Evolutionary conservation across 2,113 vertebrate species (phyloP).

Genomic region (Ia io): DNA sequence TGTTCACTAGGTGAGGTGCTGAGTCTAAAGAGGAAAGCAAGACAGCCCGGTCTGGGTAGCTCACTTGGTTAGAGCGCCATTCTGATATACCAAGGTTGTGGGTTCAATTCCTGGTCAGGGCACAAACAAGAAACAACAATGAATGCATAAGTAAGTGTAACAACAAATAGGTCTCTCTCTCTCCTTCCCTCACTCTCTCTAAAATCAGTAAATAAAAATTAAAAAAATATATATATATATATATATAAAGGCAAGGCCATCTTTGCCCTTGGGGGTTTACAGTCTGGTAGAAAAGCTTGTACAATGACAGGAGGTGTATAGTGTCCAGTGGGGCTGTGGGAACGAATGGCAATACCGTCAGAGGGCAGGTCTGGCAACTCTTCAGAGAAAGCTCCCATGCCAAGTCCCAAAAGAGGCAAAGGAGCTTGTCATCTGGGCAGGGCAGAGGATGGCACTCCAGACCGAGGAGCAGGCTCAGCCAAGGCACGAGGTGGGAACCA

Average conservation of each 20-base stretch:
- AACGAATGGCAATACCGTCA: rapidly evolving
- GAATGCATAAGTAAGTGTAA: neutral
- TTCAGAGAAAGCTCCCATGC: neutral
- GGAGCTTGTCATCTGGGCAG: neutral
- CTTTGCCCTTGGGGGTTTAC: neutral
- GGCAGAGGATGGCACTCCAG: neutral
- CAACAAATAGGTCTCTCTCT: neutral
- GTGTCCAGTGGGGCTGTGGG: rapidly evolving
- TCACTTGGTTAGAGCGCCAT: neutral
- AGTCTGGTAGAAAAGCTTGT: neutral
- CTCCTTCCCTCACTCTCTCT: neutral
- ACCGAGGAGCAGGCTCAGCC: too few species aligned
- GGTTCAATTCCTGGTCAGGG: neutral
- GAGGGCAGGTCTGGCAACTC: neutral
- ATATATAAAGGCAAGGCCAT: neutral
- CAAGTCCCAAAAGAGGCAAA: neutral
- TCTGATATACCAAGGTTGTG: neutral
- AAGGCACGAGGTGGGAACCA: neutral
- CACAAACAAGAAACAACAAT: neutral
- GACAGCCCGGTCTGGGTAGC: neutral
- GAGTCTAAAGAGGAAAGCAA: neutral
- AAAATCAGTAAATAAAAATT: neutral
- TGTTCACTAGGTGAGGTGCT: neutral
- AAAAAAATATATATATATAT: too few species aligned
- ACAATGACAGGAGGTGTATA: neutral